Base-by-base conservation (phyloP, 2,888 invertebrate species). In the Gasteruption jaculator region DNA sequence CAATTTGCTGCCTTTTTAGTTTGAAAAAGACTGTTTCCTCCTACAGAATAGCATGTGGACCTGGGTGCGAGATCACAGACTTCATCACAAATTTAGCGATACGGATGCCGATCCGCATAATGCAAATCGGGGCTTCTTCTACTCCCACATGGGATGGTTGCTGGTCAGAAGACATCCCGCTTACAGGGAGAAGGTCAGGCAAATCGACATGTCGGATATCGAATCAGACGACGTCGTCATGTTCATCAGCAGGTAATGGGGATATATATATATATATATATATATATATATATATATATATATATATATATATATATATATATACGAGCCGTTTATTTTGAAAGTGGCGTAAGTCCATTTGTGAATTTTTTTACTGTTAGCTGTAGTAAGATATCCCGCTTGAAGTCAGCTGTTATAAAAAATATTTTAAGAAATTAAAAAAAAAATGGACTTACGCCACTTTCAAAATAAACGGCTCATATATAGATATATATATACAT, bases 81-180 rank as follows among this genome's bases (percentile, higher is more conserved):
- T 85, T 45, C 89, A 90, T 58, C 89, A 90, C 70, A 86, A 86
- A 60, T 89, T 81, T 72, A 78, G 77, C 49, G 82, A 83, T 54
- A 82, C 82, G 0, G 81, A 86, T 54, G 86, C 78, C 0, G 89
- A 90, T 64, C 90, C 89, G 1, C 88, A 89, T 69, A 88, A 89
- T 62, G 77, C 85, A 0, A 79, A 76, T 31, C 74, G 87, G 30
- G 91, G 91, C 1, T 90, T 92, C 73, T 91, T 91, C 74, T 92
- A 91, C 71, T 79, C 85, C 2, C 91, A 92, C 65, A 79, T 91
- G 37, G 91, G 91, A 5, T 93, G 91, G 91, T 72, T 91, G 14
- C 77, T 91, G 78, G 73, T 74, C 45, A 79, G 76, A 50, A 91
- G 90, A 64, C 91, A 91, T 61, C 89, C 87, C 0, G 77, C 81